Conservation (phyloP, 2,797 vertebrate species). For the Sparus aurata region DNA sequence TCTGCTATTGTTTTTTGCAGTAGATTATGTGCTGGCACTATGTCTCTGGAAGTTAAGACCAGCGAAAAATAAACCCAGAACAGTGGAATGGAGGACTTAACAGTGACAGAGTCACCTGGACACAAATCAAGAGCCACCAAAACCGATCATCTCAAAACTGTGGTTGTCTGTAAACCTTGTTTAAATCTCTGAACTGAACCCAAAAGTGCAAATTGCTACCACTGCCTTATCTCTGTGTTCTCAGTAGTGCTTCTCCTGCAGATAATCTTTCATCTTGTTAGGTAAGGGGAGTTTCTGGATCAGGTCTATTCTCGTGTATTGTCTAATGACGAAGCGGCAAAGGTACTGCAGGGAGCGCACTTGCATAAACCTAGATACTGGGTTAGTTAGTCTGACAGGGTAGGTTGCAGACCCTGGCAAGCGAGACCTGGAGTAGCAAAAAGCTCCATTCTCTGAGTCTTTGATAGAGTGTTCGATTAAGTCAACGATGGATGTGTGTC, state of each 20-base stretch:
- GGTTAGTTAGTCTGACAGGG: slow-evolving; percentile 96
- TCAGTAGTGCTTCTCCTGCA: slow-evolving; percentile 99
- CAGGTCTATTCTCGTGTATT: slow-evolving; percentile 98
- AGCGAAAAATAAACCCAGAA: slow-evolving; percentile 60
- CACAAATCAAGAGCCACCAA: slow-evolving; percentile 86
- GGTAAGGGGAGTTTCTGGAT: slow-evolving; percentile 99
- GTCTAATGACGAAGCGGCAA: slow-evolving; percentile 98
- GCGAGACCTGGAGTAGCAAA: slow-evolving; percentile 98
- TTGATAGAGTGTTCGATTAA: slow-evolving; percentile 98
- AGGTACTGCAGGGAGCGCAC: slow-evolving; percentile 98
- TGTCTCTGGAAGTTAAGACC: slow-evolving; percentile 60
- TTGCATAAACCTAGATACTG: slow-evolving; percentile 99
- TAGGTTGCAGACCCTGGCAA: slow-evolving; percentile 98
- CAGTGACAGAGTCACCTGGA: slow-evolving; percentile 76
- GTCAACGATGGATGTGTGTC: slow-evolving; percentile 98
- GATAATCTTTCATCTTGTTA: slow-evolving; percentile 99
- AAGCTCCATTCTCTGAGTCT: slow-evolving; percentile 98
- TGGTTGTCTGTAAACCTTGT: slow-evolving; percentile 94
- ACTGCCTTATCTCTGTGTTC: slow-evolving; percentile 83
- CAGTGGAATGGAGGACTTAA: slow-evolving; percentile 78
- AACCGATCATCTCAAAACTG: slow-evolving; percentile 87
- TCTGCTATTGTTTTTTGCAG: slow-evolving; percentile 49
- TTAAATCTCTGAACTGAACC: slow-evolving; percentile 90
- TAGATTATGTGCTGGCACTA: slow-evolving; percentile 58
- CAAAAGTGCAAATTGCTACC: slow-evolving; percentile 96